Conservation (phyloP, 2,888 invertebrate species). For the Gasteruption jaculator region DNA sequence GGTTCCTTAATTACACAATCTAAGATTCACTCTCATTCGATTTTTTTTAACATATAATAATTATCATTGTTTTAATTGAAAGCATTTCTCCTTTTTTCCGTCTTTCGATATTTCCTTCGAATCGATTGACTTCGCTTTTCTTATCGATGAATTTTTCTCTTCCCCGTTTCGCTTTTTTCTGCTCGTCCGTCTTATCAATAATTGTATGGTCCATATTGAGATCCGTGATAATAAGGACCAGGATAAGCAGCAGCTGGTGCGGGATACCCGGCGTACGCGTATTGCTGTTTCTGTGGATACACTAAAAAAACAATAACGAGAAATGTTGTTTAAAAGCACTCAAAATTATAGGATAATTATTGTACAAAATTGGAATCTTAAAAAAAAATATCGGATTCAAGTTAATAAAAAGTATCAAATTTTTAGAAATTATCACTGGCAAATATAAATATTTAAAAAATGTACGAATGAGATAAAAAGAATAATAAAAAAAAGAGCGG, state of each 20-base stretch:
- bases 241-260: constrained; percentile 78
- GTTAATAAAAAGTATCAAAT: too few species aligned
- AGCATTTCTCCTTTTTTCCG: constrained; percentile 2
- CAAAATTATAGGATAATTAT: background rate
- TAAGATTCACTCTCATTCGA: too few species aligned
- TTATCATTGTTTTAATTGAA: too few species aligned
- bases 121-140: constrained; percentile 9
- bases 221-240: constrained; percentile 83
- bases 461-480: too few species aligned
- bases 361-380: too few species aligned
- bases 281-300: constrained; percentile 92
- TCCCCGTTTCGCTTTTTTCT: constrained; percentile 10
- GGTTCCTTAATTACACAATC: too few species aligned
- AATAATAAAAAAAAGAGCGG: too few species aligned
- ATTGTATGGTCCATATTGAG: constrained; percentile 90
- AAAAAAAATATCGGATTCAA: background rate
- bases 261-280: constrained; percentile 86
- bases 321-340: background rate
- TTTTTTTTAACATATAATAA: too few species aligned
- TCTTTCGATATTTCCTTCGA: constrained; percentile 5
- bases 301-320: constrained; percentile 59
- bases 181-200: constrained; percentile 60
- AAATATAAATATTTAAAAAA: too few species aligned
- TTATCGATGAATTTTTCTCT: constrained; percentile 10
- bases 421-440: too few species aligned